These are phyloP conservation scores for Antrozous pallidus DNA, from an alignment of 2,797 vertebrate species.

Conservation along the genomic window DNA sequence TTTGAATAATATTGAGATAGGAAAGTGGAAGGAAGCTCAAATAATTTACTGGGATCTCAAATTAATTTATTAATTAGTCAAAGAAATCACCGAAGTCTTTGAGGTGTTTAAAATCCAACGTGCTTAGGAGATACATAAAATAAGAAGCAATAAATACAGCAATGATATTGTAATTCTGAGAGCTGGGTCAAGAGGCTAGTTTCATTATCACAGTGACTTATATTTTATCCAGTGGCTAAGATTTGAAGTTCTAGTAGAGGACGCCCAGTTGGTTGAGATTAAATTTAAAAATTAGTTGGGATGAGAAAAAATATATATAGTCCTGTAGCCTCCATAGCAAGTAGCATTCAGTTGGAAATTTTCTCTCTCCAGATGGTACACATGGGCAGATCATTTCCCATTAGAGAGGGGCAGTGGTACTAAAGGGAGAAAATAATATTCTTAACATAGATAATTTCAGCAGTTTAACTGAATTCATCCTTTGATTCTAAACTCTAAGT, in stretches of 20 bases:
- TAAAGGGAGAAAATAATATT: not conserved
- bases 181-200: not conserved
- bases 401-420: not conserved
- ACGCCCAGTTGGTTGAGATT: not conserved
- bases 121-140: not conserved
- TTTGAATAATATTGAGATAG: not conserved
- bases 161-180: not conserved
- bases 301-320: not conserved
- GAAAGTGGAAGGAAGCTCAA: not conserved
- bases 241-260: not conserved
- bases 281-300: not conserved
- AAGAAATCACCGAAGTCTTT: not conserved
- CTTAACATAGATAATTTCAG: not conserved
- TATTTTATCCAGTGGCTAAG: not conserved
- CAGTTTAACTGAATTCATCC: not conserved
- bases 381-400: not conserved
- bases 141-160: not conserved
- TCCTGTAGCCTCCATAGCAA: not conserved
- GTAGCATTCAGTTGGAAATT: not conserved
- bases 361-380: not conserved
- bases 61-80: not conserved
- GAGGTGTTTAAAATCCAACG: not conserved
- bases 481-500: conserved; percentile 15
- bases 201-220: not conserved
- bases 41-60: not conserved